Evolutionary conservation across 1,140 invertebrate genomes (phyloP).

Genomic region (Tetraneura akinire): DNA sequence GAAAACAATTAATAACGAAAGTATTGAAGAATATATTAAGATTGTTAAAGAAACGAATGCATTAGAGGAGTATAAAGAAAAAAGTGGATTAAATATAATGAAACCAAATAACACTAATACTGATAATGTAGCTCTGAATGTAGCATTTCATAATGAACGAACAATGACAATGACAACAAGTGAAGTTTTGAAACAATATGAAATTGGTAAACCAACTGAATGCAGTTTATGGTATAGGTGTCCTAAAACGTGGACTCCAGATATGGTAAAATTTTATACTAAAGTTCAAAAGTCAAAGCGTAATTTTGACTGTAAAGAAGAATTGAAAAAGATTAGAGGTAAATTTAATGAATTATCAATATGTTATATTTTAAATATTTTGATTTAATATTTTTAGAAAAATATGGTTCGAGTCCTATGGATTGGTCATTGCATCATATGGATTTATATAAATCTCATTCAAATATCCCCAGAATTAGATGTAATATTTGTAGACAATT

Average conservation of each 20-base stretch:
- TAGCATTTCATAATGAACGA: constrained; percentile 20
- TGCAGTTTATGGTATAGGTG: constrained; percentile 28
- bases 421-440: constrained; percentile 19
- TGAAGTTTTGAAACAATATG: constrained; percentile 48
- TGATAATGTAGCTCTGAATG: constrained; percentile 6
- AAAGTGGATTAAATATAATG: constrained; percentile 40
- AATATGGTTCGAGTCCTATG: neutral
- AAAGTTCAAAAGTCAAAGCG: constrained; percentile 46
- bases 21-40: constrained; percentile 28
- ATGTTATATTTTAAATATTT: neutral
- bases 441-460: constrained; percentile 43
- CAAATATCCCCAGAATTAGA: neutral
- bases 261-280: constrained; percentile 39
- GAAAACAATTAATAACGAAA: neutral
- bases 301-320: constrained; percentile 39
- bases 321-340: constrained; percentile 37
- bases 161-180: neutral
- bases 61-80: constrained; percentile 34
- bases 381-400: constrained; percentile 12
- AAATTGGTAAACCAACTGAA: constrained; percentile 36
- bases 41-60: constrained; percentile 11
- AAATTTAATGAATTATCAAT: neutral
- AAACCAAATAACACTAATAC: neutral
- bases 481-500: constrained; percentile 36
- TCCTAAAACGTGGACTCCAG: constrained; percentile 43